These are phyloP conservation scores for Montipora efflorescens DNA, from an alignment of 64 coral and sea anemone species.

Conservation along the genomic window DNA sequence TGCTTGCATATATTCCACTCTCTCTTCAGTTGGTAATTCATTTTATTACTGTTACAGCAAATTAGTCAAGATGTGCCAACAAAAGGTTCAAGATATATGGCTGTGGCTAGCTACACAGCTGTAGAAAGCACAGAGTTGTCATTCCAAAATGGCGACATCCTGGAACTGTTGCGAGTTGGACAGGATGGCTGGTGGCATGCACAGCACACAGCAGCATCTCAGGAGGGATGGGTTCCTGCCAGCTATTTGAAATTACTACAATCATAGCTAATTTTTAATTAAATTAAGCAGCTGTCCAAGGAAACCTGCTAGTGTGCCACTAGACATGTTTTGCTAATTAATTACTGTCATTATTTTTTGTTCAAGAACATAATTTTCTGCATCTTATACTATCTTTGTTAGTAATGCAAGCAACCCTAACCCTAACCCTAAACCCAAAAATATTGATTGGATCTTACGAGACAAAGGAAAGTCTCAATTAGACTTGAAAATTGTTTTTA, in stretches of 20 bases:
- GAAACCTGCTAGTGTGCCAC: too few species aligned
- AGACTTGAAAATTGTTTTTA: too few species aligned
- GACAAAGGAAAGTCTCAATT: too few species aligned
- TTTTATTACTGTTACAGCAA: not conserved
- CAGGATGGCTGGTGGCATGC: constrained; percentile 97
- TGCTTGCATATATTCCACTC: not conserved
- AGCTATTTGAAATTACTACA: constrained; percentile 72
- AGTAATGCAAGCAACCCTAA: too few species aligned
- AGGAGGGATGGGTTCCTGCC: constrained; percentile 95
- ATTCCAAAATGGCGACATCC: constrained; percentile 70
- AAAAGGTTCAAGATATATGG: constrained; percentile 57
- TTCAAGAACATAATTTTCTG: too few species aligned
- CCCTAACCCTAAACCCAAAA: too few species aligned
- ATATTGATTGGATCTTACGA: too few species aligned
- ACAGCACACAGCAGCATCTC: constrained; percentile 44
- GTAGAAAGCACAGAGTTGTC: constrained; percentile 76
- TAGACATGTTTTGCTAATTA: too few species aligned
- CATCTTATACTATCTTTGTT: too few species aligned
- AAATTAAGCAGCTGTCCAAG: too few species aligned
- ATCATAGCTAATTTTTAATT: not conserved
- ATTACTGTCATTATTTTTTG: too few species aligned
- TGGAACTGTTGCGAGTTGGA: constrained; percentile 89
- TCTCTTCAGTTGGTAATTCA: not conserved
- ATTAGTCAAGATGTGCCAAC: not conserved
- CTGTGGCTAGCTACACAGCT: constrained; percentile 73